A percentile compares a stretch with the other conserved stretches of the same genome.
phyloP scores from a whole-genome alignment of 1,140 invertebrate species.

The Euglossa dilemma region DNA sequence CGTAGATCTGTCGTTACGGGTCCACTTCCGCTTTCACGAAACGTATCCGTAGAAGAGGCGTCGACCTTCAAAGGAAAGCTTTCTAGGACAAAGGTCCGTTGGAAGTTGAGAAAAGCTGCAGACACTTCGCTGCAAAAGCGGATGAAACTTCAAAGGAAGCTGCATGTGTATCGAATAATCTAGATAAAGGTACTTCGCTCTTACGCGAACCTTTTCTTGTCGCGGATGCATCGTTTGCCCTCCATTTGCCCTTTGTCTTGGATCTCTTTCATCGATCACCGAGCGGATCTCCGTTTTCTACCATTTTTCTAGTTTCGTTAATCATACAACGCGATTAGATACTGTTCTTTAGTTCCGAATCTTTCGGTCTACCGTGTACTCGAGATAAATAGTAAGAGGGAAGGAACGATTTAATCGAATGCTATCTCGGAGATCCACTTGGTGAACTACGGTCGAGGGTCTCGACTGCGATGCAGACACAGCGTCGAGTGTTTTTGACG shows the following conservation, averaged over 20 bases:
- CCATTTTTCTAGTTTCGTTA: background rate
- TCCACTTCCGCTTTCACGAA: constrained; percentile 62
- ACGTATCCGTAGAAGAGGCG: constrained; percentile 5
- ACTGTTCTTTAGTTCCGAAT: too few species aligned
- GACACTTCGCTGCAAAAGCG: constrained; percentile 37
- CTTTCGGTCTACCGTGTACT: too few species aligned
- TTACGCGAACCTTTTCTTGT: background rate
- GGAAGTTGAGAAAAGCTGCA: constrained; percentile 44
- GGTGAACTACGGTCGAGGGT: background rate
- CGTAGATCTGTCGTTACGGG: constrained; percentile 58
- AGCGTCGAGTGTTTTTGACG: background rate
- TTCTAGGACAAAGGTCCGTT: constrained; percentile 28
- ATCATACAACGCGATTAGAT: too few species aligned
- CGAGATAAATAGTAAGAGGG: too few species aligned
- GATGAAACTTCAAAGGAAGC: constrained; percentile 17
- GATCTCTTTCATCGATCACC: background rate
- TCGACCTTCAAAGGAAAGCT: constrained; percentile 7
- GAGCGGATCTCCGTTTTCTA: constrained; percentile 37
- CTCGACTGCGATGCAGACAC: background rate
- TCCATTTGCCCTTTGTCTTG: background rate
- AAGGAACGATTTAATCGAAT: background rate
- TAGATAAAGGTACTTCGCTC: background rate
- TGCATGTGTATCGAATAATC: background rate
- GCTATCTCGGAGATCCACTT: constrained; percentile 3
- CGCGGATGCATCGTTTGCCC: background rate